Evolutionary conservation across 53 echinoderm and acorn worm species (phyloP), one percentile per base, ranked within the genome.

Genomic region (Crossaster papposus): DNA sequence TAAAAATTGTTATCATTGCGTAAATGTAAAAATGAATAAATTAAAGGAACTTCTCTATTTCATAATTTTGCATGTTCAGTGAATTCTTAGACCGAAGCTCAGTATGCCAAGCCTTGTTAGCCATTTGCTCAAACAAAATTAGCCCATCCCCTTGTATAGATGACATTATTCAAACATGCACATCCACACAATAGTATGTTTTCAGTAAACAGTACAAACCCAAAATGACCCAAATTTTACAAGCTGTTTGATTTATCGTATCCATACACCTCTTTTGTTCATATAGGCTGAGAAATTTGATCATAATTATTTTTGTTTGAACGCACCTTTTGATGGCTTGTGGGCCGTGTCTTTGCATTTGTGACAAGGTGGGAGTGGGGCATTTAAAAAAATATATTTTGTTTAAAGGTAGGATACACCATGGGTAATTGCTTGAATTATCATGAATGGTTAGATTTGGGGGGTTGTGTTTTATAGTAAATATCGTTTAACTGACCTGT

Each of bases 221-320:
- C 4, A 11, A 11, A 68, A n/a, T 68, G 68, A 68, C n/a, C 68
- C 68, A 10, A 68, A 68, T 26, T 26, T 24, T 10, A 11, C 68
- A 68, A 68, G 26, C 28, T 68, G 22, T 20, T 68, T 28, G 68
- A 68, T 68, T 68, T 6, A 68, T 18, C 68, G 68, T 68, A 23
- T 23, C 68, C 24, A 23, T 68, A 11, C 22, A 23, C 68, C 68
- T 68, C 68, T 68, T 68, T 68, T 68, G 68, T 68, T 4, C 28
- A 58, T 14, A 68, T 26, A 68, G 28, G 28, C 28, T 68, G 68
- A 68, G 28, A 68, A 26, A 68, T 26, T 68, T 68, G 1, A 26
- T 68, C 68, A 26, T 23, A 68, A 68, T 68, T 12, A 68, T 68
- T 26, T 26, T 68, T 68, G 68, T 68, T 68, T 68, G 68, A 68